Percentiles rank a stretch among this genome's conserved stretches.
Conservation (phyloP, 2,797 vertebrate genomes). For the Zalophus californianus region DNA sequence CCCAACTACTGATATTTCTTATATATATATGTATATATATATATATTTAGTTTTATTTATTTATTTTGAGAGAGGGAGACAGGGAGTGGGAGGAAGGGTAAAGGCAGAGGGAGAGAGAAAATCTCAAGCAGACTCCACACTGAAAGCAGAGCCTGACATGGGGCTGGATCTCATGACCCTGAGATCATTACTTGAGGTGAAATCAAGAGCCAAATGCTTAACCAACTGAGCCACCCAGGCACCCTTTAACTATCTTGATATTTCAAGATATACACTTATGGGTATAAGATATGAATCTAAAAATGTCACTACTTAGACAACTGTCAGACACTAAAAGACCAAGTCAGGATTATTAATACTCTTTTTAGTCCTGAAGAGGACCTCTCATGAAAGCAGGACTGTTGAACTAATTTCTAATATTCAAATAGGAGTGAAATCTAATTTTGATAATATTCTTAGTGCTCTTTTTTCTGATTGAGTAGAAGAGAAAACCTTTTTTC, state of each 20-base stretch:
- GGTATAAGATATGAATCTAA: background rate
- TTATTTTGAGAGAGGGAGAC: too few species aligned
- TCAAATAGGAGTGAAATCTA: background rate
- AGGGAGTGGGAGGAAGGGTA: too few species aligned
- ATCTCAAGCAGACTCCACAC: too few species aligned
- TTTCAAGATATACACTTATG: background rate
- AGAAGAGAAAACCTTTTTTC: background rate
- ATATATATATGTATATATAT: too few species aligned
- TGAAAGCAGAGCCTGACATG: background rate
- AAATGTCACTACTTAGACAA: background rate
- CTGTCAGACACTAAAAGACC: background rate
- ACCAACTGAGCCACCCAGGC: background rate
- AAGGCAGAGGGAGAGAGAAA: background rate
- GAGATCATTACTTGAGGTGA: background rate
- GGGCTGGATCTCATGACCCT: background rate
- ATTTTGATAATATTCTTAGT: constrained; percentile 1
- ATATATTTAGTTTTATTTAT: too few species aligned
- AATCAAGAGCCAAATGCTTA: background rate
- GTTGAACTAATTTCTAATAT: background rate
- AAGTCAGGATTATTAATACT: background rate
- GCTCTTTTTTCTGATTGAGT: background rate
- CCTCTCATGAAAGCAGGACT: background rate
- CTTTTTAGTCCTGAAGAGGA: background rate
- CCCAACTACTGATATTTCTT: background rate
- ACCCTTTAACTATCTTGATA: background rate